Base-by-base conservation (phyloP, 2,797 vertebrate species). In the Eleutherodactylus coqui region DNA sequence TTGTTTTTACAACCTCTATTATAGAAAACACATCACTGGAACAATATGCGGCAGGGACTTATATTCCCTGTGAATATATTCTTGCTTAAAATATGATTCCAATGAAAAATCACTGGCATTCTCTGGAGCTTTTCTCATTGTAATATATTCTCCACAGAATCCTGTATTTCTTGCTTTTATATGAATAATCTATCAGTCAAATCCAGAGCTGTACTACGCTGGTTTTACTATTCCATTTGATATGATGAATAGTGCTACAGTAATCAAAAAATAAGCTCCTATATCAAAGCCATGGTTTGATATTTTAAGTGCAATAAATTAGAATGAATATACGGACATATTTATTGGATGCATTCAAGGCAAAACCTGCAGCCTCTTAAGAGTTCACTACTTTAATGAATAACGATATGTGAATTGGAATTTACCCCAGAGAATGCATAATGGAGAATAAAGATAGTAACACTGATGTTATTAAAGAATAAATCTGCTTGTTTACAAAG, bases 201-300 rank as follows among this genome's bases (percentile, higher is more conserved):
- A 87, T 83, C 81, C 86, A 62, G 11, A 77, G 60, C 58, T 69
- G 72, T 58, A 75, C 75, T 79, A 38, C 32, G 47, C 67, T 47
- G 75, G 29, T 83, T 87, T 87, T 87, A 87, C 51, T 87, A 83
- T 83, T 79, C 81, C 67, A 83, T 87, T 83, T 83, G 53, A 79
- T 83, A 75, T 79, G 86, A 87, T 79, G 81, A 83, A 87, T 83
- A 79, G 73, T 34, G 34, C 14, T 38, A 49, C 32, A 6, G 83
- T 83, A 87, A 87, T 87, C 60, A 87, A 87, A 86, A 87, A 72
- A 83, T 87, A 87, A 87, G 86, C 75, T 87, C 75, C 47, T 73
- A 87, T 87, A 87, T 87, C 81, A 83, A 87, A 51, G 64, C 60
- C 51, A 64, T 79, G 64, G 64, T 83, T 87, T 73, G 64, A 79